Conservation (phyloP, 2,888 invertebrate genomes). For the Cantharis flavilabris region DNA sequence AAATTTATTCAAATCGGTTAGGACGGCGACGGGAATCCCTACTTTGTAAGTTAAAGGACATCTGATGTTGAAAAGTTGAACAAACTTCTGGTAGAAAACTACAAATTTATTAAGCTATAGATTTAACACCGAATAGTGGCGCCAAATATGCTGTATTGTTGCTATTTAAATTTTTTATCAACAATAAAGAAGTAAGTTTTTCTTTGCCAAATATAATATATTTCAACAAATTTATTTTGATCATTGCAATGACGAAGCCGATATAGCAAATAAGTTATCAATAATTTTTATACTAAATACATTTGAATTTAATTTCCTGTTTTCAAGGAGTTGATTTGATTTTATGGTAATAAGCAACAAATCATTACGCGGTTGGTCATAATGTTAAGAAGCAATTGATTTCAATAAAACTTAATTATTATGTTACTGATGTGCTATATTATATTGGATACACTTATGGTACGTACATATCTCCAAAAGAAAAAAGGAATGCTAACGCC, state of each 20-base stretch:
- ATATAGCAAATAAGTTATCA: too few relatives aligned
- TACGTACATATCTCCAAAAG: neutral
- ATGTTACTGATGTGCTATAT: slow-evolving; percentile 2
- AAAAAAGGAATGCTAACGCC: slow-evolving; percentile 3
- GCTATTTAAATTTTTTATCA: neutral
- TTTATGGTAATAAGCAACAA: neutral
- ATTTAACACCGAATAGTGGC: neutral
- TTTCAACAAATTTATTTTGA: neutral
- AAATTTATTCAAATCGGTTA: too few relatives aligned
- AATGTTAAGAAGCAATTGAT: slow-evolving; percentile 33
- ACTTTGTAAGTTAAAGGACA: neutral
- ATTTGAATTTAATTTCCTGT: neutral
- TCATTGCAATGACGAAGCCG: neutral
- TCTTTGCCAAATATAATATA: neutral
- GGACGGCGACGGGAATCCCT: too few relatives aligned
- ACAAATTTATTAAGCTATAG: neutral
- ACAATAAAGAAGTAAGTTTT: too few relatives aligned
- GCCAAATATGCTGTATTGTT: neutral
- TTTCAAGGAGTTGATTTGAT: neutral
- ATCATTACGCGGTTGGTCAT: neutral
- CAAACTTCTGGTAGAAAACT: neutral
- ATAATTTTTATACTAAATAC: neutral
- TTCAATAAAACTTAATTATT: slow-evolving; percentile 34
- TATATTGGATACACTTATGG: neutral
- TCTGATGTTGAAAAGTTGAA: neutral